Conservation (phyloP, 1,140 invertebrate species). For the Drosophila paulistorum region DNA sequence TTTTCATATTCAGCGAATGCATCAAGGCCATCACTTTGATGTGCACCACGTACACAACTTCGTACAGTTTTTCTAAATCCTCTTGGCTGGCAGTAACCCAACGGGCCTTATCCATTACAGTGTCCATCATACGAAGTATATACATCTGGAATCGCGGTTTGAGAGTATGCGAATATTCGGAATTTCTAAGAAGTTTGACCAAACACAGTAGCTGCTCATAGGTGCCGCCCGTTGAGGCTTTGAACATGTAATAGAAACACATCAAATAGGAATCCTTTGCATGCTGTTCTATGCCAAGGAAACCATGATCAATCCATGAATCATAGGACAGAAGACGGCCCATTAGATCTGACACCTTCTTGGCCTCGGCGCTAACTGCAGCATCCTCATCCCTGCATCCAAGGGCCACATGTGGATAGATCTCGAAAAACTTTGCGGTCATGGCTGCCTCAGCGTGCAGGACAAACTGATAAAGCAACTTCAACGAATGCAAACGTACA, state of each 20-base stretch:
- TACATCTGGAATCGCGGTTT: conserved; percentile 57
- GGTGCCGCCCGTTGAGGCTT: conserved; percentile 86
- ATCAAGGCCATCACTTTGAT: conserved; percentile 66
- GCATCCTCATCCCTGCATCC: conserved; percentile 80
- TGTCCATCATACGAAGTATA: conserved; percentile 60
- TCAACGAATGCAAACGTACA: conserved; percentile 88
- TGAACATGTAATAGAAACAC: conserved; percentile 85
- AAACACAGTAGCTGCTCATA: conserved; percentile 77
- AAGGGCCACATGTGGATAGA: conserved; percentile 83
- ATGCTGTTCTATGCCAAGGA: conserved; percentile 67
- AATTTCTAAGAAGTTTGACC: conserved; percentile 65
- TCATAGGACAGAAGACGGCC: conserved; percentile 66
- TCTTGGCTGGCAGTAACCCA: conserved; percentile 36
- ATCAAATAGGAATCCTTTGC: conserved; percentile 67
- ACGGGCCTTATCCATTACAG: conserved; percentile 54
- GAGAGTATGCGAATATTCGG: conserved; percentile 82
- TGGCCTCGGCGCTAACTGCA: conserved; percentile 55
- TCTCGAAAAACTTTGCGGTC: conserved; percentile 85
- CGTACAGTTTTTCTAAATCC: conserved; percentile 46
- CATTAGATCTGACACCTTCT: conserved; percentile 73
- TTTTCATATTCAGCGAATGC: conserved; percentile 20
- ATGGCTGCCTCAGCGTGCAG: conserved; percentile 88
- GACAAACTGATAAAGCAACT: conserved; percentile 88
- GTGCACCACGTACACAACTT: conserved; percentile 49
- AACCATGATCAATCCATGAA: conserved; percentile 72